Evolutionary conservation across 1,140 invertebrate genomes (phyloP).

Genomic region (Papilio helenus): DNA sequence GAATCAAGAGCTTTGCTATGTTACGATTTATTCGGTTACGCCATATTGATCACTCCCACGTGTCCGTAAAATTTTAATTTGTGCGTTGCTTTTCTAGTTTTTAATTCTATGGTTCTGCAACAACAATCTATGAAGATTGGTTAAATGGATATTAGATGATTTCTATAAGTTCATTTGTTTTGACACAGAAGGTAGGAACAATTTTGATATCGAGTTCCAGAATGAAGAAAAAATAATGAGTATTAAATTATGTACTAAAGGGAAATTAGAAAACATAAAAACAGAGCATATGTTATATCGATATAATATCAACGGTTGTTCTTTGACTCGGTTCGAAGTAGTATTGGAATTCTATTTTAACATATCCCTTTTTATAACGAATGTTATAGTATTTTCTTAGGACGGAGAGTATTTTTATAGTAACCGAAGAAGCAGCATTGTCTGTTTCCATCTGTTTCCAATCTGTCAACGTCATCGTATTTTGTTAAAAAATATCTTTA

Average conservation of each 20-base stretch:
- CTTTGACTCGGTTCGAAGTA: neutral
- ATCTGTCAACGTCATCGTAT: conserved; percentile 58
- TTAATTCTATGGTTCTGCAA: neutral
- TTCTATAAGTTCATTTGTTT: too few species aligned
- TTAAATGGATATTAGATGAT: too few species aligned
- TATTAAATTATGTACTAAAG: too few species aligned
- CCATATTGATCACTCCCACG: conserved; percentile 70
- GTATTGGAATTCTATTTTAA: conserved; percentile 30
- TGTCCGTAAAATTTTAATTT: conserved; percentile 53
- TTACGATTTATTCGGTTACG: conserved; percentile 63
- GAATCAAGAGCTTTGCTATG: conserved; percentile 62
- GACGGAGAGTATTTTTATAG: conserved; percentile 49
- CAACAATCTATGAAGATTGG: neutral
- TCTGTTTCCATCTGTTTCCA: conserved; percentile 54
- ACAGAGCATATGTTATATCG: too few species aligned
- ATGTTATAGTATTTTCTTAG: conserved; percentile 58
- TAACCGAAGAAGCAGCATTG: conserved; percentile 49
- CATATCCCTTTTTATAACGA: conserved; percentile 17
- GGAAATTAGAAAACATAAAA: too few species aligned
- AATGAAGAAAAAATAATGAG: too few species aligned
- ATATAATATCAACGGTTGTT: neutral
- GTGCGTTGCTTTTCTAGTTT: conserved; percentile 24
- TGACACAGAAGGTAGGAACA: neutral
- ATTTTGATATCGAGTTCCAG: neutral
- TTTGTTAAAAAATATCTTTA: conserved; percentile 33